Conservation (phyloP, 2,888 invertebrate genomes). For the Imbricaverruca yamaguchii region DNA sequence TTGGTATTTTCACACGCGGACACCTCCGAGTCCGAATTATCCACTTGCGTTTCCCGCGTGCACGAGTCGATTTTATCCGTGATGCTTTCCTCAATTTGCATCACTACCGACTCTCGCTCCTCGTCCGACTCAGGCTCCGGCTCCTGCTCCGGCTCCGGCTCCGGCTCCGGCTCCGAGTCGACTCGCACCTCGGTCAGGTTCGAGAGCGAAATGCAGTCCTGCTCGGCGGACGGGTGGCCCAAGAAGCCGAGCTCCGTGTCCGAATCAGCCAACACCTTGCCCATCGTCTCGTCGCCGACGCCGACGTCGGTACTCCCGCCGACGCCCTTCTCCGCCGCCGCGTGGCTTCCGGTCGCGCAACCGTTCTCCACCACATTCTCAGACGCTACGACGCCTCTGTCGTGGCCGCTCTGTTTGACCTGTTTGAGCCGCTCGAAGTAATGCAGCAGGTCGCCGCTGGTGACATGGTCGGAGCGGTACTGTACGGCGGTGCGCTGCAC, state of each 20-base stretch:
- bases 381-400: background rate
- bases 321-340: background rate
- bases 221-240: background rate
- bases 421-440: background rate
- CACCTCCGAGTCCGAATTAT: background rate
- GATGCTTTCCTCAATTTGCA: background rate
- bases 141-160: background rate
- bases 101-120: background rate
- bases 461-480: background rate
- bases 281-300: background rate
- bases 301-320: no score
- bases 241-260: background rate
- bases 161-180: background rate
- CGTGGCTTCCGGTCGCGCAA: background rate
- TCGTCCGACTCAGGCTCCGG: background rate
- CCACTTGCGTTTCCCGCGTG: background rate
- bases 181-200: conserved; percentile 4
- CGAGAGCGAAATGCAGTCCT: conserved; percentile 14
- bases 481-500: background rate
- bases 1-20: background rate
- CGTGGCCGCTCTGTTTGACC: background rate
- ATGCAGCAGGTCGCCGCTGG: conserved; percentile 4
- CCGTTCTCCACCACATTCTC: background rate
- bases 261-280: background rate
- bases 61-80: background rate